Evolutionary conservation across 2,113 vertebrate species (phyloP), one percentile per base, ranked within the genome.

Genomic region (Hyaena hyaena): DNA sequence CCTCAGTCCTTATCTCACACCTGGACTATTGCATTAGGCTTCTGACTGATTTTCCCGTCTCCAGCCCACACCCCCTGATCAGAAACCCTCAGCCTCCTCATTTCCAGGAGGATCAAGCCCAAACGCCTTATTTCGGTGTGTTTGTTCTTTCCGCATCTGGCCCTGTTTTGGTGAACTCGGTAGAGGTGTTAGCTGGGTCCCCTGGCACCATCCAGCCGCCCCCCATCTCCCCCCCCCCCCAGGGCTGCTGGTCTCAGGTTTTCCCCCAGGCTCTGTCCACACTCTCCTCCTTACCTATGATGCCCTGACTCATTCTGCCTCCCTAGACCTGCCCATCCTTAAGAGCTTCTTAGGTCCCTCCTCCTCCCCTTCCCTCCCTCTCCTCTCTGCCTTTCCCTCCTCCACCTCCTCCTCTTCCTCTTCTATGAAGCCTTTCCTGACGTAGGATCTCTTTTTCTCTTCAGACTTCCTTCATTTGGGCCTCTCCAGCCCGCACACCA

Each of bases 231-330:
- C 50, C 50, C 3, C 50, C 50, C 50, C 7, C 4, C 48, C 55
- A 50, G 55, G 39, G 45, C 80, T 28, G 45, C 83, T 28, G n/a
- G 61, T 24, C 45, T 58, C n/a, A 1, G 16, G 83, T 53, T 65
- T 15, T 33, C 69, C 53, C 65, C 31, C 1, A 39, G 26, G 68
- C 48, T 66, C 85, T 66, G 11, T 65, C 74, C 63, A 48, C 33
- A 48, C 55, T 68, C n/a, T 63, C 48, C 39, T 93, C 63, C 73
- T 91, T 10, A n/a, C 31, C 65, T 39, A 76, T 21, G 28, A 48
- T 28, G 28, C 19, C 68, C 91, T 95, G 97, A 94, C 87, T 95
- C 91, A 66, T 76, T 85, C 89, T 95, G 76, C 24, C 58, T 90
- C 69, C 63, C 74, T 66, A 45, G 82, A 58, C 73, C 66, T 88